Percentiles rank a stretch among this genome's conserved stretches.
phyloP scores from a whole-genome alignment of 2,888 invertebrate genomes.

The Epinotia ramella region DNA sequence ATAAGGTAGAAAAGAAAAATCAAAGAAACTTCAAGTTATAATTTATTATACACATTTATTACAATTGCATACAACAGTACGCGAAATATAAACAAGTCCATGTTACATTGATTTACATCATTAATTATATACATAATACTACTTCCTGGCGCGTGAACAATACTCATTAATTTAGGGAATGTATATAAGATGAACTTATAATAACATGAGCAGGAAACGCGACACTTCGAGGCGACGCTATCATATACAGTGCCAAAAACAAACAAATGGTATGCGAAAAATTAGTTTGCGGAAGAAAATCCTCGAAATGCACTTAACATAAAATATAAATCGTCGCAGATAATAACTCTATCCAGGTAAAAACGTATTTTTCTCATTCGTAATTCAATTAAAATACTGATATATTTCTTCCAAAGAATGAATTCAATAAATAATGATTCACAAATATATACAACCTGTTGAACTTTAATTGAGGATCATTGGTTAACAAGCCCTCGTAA shows the following conservation, averaged over 20 bases:
- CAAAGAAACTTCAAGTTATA: conserved; percentile 38
- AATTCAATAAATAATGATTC: background rate
- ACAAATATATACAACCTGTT: no score
- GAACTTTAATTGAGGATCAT: background rate
- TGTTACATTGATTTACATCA: conserved; percentile 60
- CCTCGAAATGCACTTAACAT: no score
- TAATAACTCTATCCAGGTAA: background rate
- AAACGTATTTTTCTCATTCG: background rate
- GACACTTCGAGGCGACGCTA: background rate
- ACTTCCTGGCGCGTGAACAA: conserved; percentile 63
- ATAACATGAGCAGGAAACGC: conserved; percentile 44
- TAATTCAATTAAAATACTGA: no score
- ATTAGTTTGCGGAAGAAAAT: no score
- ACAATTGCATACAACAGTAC: conserved; percentile 78
- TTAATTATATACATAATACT: conserved; percentile 69
- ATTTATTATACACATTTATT: conserved; percentile 81
- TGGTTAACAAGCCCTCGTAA: background rate
- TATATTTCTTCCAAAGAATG: no score
- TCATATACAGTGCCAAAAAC: background rate
- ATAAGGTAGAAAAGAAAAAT: conserved; percentile 46
- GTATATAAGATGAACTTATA: conserved; percentile 61
- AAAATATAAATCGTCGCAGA: no score
- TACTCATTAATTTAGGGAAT: conserved; percentile 67
- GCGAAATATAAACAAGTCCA: conserved; percentile 76
- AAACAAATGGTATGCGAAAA: no score